These are phyloP conservation scores for Chaetodon trifasciatus DNA, from an alignment of 2,797 vertebrate genomes.

Conservation along the genomic window DNA sequence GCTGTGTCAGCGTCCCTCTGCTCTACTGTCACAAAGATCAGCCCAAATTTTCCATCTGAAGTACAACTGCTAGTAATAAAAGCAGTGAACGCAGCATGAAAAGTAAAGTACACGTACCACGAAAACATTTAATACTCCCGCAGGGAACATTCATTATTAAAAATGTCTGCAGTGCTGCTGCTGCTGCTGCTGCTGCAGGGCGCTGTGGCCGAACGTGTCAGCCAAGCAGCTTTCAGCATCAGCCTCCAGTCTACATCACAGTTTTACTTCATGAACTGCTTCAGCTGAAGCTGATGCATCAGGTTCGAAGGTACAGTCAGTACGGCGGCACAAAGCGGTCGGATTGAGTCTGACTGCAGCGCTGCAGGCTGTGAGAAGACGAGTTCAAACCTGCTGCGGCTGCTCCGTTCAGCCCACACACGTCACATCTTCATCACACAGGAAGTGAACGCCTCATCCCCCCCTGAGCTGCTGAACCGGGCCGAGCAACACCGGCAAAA, in stretches of 20 bases:
- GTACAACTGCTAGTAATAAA: not conserved
- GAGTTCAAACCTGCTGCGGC: not conserved
- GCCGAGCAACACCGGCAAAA: slow-evolving; percentile 26
- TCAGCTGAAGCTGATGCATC: not conserved
- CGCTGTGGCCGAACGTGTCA: not conserved
- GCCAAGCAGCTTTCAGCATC: not conserved
- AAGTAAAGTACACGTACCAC: too few relatives aligned
- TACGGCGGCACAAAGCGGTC: not conserved
- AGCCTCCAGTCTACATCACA: not conserved
- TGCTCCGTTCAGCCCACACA: not conserved
- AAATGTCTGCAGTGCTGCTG: not conserved
- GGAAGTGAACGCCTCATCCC: slow-evolving; percentile 23
- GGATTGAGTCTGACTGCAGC: not conserved
- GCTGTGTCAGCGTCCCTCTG: too few relatives aligned
- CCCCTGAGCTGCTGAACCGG: not conserved
- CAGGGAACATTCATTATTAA: not conserved
- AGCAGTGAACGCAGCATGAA: too few relatives aligned
- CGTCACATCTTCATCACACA: slow-evolving; percentile 2
- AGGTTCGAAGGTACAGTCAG: not conserved
- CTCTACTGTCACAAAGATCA: too few relatives aligned
- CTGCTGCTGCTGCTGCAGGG: not conserved
- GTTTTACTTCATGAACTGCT: not conserved
- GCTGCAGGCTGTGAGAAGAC: not conserved
- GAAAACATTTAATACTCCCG: not conserved
- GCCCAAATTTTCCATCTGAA: not conserved